These are phyloP conservation scores for Urosaurus nigricauda DNA, from an alignment of 2,797 vertebrate species.

Conservation along the genomic window DNA sequence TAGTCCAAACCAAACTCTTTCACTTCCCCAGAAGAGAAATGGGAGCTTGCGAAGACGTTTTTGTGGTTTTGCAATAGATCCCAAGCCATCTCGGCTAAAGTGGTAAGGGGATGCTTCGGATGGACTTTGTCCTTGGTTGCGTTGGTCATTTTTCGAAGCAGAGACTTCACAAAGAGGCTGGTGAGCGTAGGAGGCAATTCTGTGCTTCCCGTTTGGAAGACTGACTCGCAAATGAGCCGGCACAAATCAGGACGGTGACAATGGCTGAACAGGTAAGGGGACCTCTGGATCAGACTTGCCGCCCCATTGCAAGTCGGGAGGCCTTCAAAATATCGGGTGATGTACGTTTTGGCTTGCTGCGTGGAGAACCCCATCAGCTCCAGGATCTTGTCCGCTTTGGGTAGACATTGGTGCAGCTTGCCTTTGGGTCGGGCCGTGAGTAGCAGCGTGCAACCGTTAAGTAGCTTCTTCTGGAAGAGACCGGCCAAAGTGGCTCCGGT, in stretches of 20 bases:
- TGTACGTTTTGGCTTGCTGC: constrained; percentile 80
- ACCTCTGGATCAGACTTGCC: constrained; percentile 75
- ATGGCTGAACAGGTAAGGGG: constrained; percentile 82
- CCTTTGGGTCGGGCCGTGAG: constrained; percentile 85
- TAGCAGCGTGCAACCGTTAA: constrained; percentile 88
- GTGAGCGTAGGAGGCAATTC: constrained; percentile 87
- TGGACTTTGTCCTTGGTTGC: not conserved
- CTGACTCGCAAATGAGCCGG: constrained; percentile 81
- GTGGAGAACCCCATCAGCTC: constrained; percentile 87
- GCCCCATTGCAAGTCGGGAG: constrained; percentile 59
- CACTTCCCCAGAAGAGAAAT: constrained; percentile 75
- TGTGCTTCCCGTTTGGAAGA: constrained; percentile 54
- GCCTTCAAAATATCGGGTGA: constrained; percentile 81
- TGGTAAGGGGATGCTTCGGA: constrained; percentile 63
- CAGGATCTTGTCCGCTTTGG: constrained; percentile 84
- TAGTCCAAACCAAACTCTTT: constrained; percentile 40
- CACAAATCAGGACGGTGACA: constrained; percentile 89
- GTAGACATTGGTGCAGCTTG: constrained; percentile 81
- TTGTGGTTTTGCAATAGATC: constrained; percentile 81
- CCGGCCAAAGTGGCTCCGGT: constrained; percentile 84
- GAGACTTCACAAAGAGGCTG: constrained; percentile 80
- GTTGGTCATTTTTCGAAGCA: constrained; percentile 72
- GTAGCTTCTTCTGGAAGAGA: constrained; percentile 87
- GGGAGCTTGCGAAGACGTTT: constrained; percentile 64
- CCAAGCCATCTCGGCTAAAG: constrained; percentile 86